Conservation (phyloP, 1,140 invertebrate species). For the Monochamus saltuarius region DNA sequence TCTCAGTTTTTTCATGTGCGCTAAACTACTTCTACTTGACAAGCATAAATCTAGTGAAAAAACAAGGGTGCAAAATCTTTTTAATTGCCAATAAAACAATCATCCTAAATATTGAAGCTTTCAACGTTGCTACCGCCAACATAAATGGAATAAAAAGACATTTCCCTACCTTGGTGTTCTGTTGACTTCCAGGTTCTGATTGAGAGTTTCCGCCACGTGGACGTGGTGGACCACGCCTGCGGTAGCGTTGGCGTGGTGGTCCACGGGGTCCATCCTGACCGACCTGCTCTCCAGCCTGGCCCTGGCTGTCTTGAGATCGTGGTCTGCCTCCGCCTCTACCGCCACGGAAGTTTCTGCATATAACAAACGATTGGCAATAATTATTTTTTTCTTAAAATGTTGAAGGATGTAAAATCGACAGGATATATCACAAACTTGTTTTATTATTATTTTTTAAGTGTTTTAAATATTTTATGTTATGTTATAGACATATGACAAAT, state of each 20-base stretch:
- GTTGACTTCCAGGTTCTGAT: constrained; percentile 44
- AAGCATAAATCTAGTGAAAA: no score
- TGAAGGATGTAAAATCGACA: neutral
- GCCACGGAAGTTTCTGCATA: constrained; percentile 61
- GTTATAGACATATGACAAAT: no score
- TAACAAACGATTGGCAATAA: no score
- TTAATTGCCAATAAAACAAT: no score
- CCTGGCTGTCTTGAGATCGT: constrained; percentile 62
- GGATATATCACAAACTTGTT: no score
- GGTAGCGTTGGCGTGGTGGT: constrained; percentile 45
- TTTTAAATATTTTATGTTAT: no score
- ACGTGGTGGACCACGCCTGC: constrained; percentile 45
- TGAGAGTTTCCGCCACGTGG: constrained; percentile 45
- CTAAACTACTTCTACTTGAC: no score
- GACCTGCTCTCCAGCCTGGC: constrained; percentile 41
- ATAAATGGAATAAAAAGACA: neutral
- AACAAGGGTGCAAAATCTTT: no score
- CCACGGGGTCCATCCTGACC: constrained; percentile 44
- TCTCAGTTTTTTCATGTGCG: no score
- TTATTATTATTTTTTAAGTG: no score
- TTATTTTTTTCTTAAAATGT: constrained; percentile 44
- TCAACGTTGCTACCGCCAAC: no score
- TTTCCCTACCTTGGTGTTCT: constrained; percentile 31
- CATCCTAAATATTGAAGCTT: no score
- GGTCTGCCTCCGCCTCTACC: constrained; percentile 59